Conservation (phyloP, 2,113 vertebrate species). For the Gorsachius goisagi region DNA sequence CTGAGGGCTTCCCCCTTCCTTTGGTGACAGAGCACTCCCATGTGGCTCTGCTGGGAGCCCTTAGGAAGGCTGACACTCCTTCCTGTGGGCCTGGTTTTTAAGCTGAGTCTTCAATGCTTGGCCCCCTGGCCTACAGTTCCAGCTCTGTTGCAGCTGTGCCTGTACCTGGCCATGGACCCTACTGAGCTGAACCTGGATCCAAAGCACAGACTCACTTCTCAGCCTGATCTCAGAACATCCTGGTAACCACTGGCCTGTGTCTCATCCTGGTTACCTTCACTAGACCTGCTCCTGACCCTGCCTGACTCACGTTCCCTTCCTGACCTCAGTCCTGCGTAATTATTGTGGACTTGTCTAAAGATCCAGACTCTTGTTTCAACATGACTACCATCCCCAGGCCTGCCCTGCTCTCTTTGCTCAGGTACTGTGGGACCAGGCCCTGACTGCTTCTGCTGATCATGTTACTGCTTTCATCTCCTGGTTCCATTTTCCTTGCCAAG, state of each 20-base stretch:
- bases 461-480: neutral
- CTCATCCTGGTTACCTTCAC: neutral
- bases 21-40: neutral
- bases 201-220: accelerated
- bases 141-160: neutral
- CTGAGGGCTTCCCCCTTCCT: neutral
- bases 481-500: neutral
- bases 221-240: neutral
- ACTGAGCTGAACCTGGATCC: neutral
- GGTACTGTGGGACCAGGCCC: neutral
- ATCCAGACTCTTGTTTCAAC: neutral
- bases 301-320: neutral
- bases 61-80: neutral
- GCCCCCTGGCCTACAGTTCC: neutral
- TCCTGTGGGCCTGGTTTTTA: neutral
- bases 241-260: neutral
- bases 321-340: neutral
- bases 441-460: neutral
- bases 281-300: neutral
- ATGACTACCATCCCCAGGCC: neutral
- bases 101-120: neutral
- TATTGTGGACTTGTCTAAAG: neutral
- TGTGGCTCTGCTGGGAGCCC: neutral
- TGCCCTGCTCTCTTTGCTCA: neutral
- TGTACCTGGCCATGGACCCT: neutral